Percentiles rank a stretch among this genome's conserved stretches.
These are phyloP conservation scores for Phocoena sinus DNA, from an alignment of 2,113 vertebrate species.

Conservation along the genomic window DNA sequence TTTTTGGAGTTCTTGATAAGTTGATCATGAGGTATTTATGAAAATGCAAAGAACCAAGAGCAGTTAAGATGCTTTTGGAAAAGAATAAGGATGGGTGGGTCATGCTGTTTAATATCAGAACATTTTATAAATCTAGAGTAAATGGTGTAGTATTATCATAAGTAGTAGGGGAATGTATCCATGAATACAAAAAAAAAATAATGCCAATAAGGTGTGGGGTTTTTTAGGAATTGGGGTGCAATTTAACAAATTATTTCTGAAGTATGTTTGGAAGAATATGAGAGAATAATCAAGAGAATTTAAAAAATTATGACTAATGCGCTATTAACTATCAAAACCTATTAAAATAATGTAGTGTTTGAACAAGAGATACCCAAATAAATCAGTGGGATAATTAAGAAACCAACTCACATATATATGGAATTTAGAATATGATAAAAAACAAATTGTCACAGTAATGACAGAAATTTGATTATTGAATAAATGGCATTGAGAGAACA, in stretches of 20 bases:
- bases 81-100: not conserved
- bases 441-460: not conserved
- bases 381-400: not conserved
- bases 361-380: not conserved
- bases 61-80: not conserved
- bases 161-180: not conserved
- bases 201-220: not conserved
- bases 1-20: not conserved
- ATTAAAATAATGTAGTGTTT: not conserved
- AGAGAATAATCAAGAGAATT: not conserved
- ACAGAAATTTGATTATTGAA: not conserved
- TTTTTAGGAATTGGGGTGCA: not conserved
- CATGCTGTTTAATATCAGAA: not conserved
- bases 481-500: not conserved
- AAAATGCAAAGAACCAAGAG: not conserved
- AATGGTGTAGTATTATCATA: not conserved
- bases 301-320: not conserved
- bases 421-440: not conserved
- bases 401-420: not conserved
- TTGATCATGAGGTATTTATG: not conserved
- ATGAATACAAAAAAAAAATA: not conserved
- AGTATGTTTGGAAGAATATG: constrained; percentile 28
- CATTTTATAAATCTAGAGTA: not conserved
- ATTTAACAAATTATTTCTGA: constrained; percentile 8
- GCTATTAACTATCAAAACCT: not conserved